These are phyloP conservation scores for Paragorgia papillata DNA, from an alignment of 92 coral and sea anemone species.

Conservation along the genomic window DNA sequence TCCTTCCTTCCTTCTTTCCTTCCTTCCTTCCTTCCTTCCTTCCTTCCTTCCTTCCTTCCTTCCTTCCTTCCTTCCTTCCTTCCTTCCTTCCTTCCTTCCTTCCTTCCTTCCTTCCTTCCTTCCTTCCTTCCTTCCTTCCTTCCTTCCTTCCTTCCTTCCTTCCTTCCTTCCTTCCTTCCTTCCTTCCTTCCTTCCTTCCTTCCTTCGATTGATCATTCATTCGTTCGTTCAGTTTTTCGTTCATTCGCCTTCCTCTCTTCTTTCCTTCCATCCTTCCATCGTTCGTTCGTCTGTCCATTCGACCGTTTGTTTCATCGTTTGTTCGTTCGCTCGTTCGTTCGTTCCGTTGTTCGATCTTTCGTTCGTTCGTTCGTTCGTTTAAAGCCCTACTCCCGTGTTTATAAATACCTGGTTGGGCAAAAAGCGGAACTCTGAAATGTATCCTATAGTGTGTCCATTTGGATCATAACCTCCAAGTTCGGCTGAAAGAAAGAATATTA, in stretches of 20 bases:
- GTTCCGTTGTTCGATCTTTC: neutral
- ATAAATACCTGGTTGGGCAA: slow-evolving; percentile 80
- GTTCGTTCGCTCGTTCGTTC: neutral
- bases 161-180: neutral
- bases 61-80: neutral
- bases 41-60: neutral
- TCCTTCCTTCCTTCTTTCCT: neutral
- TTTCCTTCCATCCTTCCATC: neutral
- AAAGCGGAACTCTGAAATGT: slow-evolving; percentile 92
- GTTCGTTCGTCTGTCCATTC: neutral
- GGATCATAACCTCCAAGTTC: slow-evolving; percentile 90
- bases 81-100: neutral
- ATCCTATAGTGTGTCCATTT: slow-evolving; percentile 69
- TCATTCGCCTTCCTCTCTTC: neutral
- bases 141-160: neutral
- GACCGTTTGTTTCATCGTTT: neutral
- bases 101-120: neutral
- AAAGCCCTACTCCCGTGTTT: neutral
- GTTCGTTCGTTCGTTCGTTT: neutral
- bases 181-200: neutral
- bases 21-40: neutral
- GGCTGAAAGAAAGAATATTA: slow-evolving; percentile 63
- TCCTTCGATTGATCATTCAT: neutral
- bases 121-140: neutral
- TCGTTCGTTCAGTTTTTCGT: neutral